Evolutionary conservation across 1,140 invertebrate genomes (phyloP).

Genomic region (Caenorhabditis tropicalis): DNA sequence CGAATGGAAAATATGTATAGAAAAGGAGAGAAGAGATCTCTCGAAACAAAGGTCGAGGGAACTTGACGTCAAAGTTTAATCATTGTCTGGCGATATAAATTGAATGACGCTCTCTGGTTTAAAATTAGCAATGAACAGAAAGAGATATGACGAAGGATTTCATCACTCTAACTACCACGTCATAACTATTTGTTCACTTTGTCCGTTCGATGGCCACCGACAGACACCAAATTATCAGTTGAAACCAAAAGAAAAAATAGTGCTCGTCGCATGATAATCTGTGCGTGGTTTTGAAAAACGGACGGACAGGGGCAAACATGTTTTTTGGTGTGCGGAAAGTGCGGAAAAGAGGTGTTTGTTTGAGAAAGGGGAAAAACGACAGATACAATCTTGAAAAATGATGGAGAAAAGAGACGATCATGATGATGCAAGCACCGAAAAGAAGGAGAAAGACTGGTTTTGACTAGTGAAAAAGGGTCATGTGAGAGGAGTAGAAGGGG

Average conservation of each 20-base stretch:
- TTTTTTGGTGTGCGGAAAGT: slow-evolving; percentile 8
- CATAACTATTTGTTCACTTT: not conserved
- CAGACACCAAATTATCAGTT: not conserved
- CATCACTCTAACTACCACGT: not conserved
- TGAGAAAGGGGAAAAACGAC: not conserved
- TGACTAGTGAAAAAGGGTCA: not conserved
- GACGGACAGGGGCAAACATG: slow-evolving; percentile 3
- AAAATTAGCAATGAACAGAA: not conserved
- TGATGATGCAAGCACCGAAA: slow-evolving; percentile 35
- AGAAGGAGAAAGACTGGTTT: not conserved
- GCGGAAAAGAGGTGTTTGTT: slow-evolving; percentile 29
- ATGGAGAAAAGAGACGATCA: not conserved
- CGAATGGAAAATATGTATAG: not conserved
- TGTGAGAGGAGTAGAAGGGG: not conserved
- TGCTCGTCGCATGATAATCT: not conserved
- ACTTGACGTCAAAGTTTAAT: not conserved
- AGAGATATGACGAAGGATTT: not conserved
- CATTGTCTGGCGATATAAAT: too few relatives aligned
- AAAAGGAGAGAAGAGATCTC: too few relatives aligned
- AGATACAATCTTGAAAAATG: slow-evolving; percentile 43
- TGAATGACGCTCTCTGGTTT: too few relatives aligned
- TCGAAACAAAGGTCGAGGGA: not conserved
- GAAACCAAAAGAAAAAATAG: too few relatives aligned
- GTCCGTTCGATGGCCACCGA: not conserved
- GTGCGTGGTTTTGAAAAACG: not conserved